Evolutionary conservation across 64 coral and sea anemone genomes (phyloP).

Genomic region (Anthopleura sola): DNA sequence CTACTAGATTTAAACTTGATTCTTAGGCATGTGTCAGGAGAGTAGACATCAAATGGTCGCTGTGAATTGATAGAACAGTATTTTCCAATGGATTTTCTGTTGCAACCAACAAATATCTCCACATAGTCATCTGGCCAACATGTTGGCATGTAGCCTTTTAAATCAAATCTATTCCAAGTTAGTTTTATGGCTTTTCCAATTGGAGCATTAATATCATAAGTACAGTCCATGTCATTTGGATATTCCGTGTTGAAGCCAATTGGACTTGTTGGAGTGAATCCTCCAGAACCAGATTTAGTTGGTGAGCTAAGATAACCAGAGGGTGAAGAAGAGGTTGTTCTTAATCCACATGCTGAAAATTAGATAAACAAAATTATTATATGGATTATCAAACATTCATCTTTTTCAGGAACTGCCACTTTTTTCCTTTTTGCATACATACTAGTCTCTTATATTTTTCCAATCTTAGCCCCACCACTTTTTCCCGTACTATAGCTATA

Average conservation of each 20-base stretch:
- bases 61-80: constrained; percentile 52
- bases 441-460: too few relatives aligned
- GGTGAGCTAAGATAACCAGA: background rate
- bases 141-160: constrained; percentile 66
- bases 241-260: background rate
- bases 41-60: constrained; percentile 55
- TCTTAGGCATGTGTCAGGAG: constrained; percentile 43
- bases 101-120: constrained; percentile 65
- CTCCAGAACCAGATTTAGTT: background rate
- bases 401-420: background rate
- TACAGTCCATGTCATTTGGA: constrained; percentile 48
- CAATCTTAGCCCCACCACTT: too few relatives aligned
- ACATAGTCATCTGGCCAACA: constrained; percentile 68
- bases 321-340: background rate
- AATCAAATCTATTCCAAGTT: constrained; percentile 42
- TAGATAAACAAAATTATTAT: background rate
- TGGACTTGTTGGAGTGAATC: background rate
- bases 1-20: constrained; percentile 60
- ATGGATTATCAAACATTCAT: background rate
- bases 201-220: constrained; percentile 37
- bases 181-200: constrained; percentile 35
- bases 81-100: constrained; percentile 48
- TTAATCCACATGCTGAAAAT: background rate
- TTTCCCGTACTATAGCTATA: too few relatives aligned
- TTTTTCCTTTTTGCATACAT: background rate